Base-by-base conservation (phyloP, 2,113 vertebrate genomes). In the Passer montanus region DNA sequence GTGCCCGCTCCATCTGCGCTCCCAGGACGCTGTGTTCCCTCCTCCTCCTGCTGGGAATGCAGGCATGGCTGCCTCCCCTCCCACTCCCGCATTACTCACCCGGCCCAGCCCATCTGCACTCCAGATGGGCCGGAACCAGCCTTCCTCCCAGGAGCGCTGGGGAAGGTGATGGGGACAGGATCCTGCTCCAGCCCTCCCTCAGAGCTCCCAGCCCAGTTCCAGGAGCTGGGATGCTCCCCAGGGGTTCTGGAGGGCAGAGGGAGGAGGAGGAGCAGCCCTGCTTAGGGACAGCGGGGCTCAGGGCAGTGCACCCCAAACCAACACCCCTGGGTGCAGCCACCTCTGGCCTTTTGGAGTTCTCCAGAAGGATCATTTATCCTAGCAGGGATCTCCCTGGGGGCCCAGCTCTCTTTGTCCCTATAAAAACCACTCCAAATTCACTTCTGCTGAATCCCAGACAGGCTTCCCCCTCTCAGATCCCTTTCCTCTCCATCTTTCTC, bases 1-100 rank as follows among this genome's bases (percentile, higher is more conserved):
- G 46, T 60, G 28, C 23, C 20, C 39, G 77, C 47, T 39, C 39
- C 82, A 85, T 90, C 90, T 93, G 91, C 3, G 2, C 80, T 94
- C 86, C 80, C 59, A 68, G 93, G 74, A 94, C 87, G 76, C 77
- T 52, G 33, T 73, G 91, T 96, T 96, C 91, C 89, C 92, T 90
- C 78, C 90, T 72, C 73, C 69, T 75, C 24, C 91, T 95, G 90
- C 78, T 39, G 27, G 89, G 63, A 92, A 79, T 35, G 47, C 83
- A 46, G 72, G 89, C 89, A 82, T 9, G 91, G 94, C 94, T 96
- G 95, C 95, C 95, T 97, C 88, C 60, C 95, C 95, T 95, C 97
- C 96, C 81, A 97, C 97, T 92, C 88, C 47, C 16, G 31, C 1
- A 77, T 94, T 94, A 96, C 90, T 96, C 95, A 97, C 85, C 14